phyloP scores from a whole-genome alignment of 2,888 invertebrate species.

The Branchellion lobata region DNA sequence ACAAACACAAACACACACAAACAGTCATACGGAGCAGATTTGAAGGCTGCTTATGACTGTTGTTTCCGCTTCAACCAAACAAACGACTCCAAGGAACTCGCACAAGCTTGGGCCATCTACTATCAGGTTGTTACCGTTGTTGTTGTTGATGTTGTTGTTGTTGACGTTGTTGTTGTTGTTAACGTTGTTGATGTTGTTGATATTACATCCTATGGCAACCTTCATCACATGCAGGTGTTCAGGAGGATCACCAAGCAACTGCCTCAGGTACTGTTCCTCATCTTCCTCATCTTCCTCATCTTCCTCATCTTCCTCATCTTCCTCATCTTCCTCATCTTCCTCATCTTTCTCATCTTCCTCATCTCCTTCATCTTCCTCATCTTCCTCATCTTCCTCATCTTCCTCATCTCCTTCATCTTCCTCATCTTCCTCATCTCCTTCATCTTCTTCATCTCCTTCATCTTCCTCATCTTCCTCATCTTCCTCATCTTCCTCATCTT shows the following conservation, averaged over 20 bases:
- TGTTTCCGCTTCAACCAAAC: constrained; percentile 84
- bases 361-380: background rate
- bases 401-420: background rate
- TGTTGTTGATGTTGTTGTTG: too few species aligned
- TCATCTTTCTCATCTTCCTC: background rate
- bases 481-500: background rate
- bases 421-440: background rate
- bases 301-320: background rate
- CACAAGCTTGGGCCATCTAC: constrained; percentile 98
- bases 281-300: background rate
- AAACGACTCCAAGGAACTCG: constrained; percentile 83
- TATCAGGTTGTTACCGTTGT: constrained; percentile 72
- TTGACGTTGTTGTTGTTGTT: constrained; percentile 59
- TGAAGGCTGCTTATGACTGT: constrained; percentile 92
- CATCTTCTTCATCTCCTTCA: background rate
- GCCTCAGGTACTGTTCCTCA: constrained; percentile 64
- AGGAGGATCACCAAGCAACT: constrained; percentile 91
- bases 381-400: background rate
- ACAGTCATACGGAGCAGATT: constrained; percentile 85
- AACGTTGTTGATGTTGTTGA: too few species aligned
- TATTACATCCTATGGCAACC: too few species aligned
- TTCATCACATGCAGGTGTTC: constrained; percentile 68
- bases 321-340: background rate
- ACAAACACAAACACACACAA: too few species aligned
- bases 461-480: background rate